phyloP scores from a whole-genome alignment of 2,113 vertebrate species.

The Oriolus oriolus region DNA sequence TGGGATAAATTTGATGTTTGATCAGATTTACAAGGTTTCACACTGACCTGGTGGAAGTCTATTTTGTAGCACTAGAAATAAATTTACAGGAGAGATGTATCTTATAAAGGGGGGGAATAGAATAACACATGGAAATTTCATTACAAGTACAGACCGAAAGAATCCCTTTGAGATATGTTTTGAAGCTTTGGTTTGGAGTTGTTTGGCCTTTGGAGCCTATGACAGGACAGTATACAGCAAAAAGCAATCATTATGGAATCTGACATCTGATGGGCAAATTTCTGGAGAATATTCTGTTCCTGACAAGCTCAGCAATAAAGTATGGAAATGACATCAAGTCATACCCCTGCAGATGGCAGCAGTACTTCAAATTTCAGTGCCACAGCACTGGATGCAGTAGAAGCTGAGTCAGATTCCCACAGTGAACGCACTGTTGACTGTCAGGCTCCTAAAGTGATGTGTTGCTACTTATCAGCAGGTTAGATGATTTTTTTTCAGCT shows the following conservation, averaged over 20 bases:
- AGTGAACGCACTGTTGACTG: background rate
- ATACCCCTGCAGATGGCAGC: conserved; percentile 78
- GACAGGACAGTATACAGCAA: background rate
- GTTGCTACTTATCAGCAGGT: background rate
- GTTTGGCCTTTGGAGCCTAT: background rate
- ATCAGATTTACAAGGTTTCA: background rate
- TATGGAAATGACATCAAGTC: background rate
- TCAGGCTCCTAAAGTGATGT: background rate
- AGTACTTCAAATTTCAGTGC: conserved; percentile 71
- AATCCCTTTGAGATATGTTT: background rate
- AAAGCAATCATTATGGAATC: background rate
- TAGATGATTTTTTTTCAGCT: background rate
- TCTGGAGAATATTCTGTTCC: background rate
- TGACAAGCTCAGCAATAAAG: background rate
- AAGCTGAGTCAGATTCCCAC: background rate
- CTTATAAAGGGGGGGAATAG: background rate
- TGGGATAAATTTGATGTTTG: background rate
- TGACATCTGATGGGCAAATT: background rate
- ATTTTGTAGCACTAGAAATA: background rate
- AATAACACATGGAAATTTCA: background rate
- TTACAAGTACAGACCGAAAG: background rate
- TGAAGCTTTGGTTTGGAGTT: background rate
- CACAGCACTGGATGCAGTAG: background rate
- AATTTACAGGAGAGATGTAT: background rate
- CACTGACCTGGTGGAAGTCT: background rate